These are phyloP conservation scores for Girardinus metallicus DNA, from an alignment of 2,797 vertebrate species.

Conservation along the genomic window DNA sequence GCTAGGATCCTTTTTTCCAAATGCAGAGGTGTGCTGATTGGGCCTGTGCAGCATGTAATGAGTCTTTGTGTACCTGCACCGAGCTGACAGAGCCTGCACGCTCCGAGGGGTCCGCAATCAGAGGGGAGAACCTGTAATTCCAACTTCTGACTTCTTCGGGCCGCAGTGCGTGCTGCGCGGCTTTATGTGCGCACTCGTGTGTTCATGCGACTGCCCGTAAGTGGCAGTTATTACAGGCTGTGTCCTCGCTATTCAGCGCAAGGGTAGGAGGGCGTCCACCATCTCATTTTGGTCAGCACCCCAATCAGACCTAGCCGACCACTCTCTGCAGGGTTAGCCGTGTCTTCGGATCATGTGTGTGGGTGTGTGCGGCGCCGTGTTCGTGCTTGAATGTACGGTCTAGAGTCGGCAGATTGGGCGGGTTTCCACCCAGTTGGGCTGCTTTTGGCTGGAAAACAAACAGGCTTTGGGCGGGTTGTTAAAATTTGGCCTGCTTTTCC, in stretches of 20 bases:
- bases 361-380: neutral
- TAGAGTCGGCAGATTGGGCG: too few species aligned
- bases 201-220: slow-evolving; percentile 25
- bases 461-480: too few species aligned
- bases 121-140: slow-evolving; percentile 60
- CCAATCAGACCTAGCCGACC: slow-evolving; percentile 64
- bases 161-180: slow-evolving; percentile 24
- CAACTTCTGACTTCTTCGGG: slow-evolving; percentile 47
- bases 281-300: slow-evolving; percentile 67
- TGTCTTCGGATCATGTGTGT: slow-evolving; percentile 1
- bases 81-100: slow-evolving; percentile 24
- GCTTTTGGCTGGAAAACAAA: too few species aligned
- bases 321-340: slow-evolving; percentile 36
- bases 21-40: slow-evolving; percentile 57
- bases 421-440: too few species aligned
- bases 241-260: slow-evolving; percentile 36
- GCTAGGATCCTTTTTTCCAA: slow-evolving; percentile 38
- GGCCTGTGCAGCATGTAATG: slow-evolving; percentile 45
- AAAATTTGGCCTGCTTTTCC: too few species aligned
- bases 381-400: slow-evolving; percentile 13
- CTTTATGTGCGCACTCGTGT: slow-evolving; percentile 30
- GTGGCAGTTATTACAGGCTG: slow-evolving; percentile 54
- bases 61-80: slow-evolving; percentile 29
- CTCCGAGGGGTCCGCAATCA: slow-evolving; percentile 63
- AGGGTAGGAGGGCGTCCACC: slow-evolving; percentile 40